phyloP scores from a whole-genome alignment of 2,113 vertebrate species.

The Eurystomus gularis region DNA sequence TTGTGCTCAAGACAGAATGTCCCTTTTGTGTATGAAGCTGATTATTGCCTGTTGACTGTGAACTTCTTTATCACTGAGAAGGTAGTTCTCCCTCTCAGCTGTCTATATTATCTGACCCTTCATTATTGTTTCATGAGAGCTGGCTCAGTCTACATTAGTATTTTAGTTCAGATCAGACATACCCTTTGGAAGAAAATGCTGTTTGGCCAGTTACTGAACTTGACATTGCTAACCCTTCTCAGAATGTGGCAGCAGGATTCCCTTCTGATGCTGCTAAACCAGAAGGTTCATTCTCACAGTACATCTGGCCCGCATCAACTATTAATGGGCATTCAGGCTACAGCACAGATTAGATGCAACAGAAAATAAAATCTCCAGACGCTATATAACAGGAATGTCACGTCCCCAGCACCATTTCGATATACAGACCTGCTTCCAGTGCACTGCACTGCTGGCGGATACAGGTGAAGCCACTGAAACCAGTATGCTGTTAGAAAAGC shows the following conservation, averaged over 20 bases:
- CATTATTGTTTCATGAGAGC: neutral
- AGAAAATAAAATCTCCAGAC: neutral
- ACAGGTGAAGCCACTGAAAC: neutral
- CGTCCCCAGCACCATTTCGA: neutral
- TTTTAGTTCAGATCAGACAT: neutral
- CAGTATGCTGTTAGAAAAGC: neutral
- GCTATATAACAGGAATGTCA: rapidly evolving
- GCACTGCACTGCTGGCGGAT: neutral
- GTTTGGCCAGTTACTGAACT: neutral
- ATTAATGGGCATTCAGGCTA: neutral
- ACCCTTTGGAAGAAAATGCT: neutral
- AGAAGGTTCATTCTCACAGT: neutral
- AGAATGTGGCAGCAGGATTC: neutral
- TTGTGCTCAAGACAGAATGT: neutral
- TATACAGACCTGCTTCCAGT: neutral
- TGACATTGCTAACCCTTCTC: neutral
- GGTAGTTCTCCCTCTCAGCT: neutral
- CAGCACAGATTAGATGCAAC: neutral
- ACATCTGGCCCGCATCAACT: neutral
- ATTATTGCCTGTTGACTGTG: neutral
- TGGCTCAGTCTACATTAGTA: rapidly evolving
- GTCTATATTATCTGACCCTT: neutral
- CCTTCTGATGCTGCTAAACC: rapidly evolving
- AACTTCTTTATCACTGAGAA: neutral
- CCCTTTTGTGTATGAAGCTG: neutral